Evolutionary conservation across 2,113 vertebrate species (phyloP), one percentile per base, ranked within the genome.

Genomic region (Pteropus alecto): DNA sequence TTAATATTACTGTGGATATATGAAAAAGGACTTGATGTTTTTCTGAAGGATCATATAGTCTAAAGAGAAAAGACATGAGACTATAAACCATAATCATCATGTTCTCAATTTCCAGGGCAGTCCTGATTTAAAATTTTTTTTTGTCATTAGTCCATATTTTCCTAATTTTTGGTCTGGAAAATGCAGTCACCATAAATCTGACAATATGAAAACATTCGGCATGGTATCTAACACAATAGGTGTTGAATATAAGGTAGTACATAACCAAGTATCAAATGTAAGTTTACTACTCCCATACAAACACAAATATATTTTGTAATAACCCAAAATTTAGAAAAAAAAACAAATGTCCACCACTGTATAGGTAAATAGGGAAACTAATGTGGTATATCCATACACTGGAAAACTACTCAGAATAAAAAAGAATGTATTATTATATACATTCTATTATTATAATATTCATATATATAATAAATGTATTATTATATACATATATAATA

Each of bases 131-230:
- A 96, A 15, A 60, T 5, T 10, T 28, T 30, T 28, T 89, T 88
- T 76, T 91, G 63, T 85, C 24, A 82, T 88, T 58, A 82, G 22
- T 54, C 48, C 13, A 7, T 90, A 70, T 84, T 97, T 94, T 94
- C 43, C 89, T 83, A 68, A 76, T 61, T 86, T 96, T 83, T 79
- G 61, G 16, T 19, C 54, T 89, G 70, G 71, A 93, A 96, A 94
- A 88, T 35, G 35, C 24, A 87, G 21, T 92, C 21, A 67, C 67
- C 21, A 88, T 67, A 96, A 93, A 74, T 82, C 68, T 90, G 96
- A 93, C 21, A 87, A 93, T 85, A 82, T 60, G 38, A 90, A 94
- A 90, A 87, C 71, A 71, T 13, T 79, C 74, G 82, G 7, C 35
- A 95, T 58, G 21, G 16, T 82, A 56, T 74, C 28, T 63, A 85